These are phyloP conservation scores for Himalopsyche kuldschensis DNA, from an alignment of 2,888 invertebrate genomes.

Conservation along the genomic window DNA sequence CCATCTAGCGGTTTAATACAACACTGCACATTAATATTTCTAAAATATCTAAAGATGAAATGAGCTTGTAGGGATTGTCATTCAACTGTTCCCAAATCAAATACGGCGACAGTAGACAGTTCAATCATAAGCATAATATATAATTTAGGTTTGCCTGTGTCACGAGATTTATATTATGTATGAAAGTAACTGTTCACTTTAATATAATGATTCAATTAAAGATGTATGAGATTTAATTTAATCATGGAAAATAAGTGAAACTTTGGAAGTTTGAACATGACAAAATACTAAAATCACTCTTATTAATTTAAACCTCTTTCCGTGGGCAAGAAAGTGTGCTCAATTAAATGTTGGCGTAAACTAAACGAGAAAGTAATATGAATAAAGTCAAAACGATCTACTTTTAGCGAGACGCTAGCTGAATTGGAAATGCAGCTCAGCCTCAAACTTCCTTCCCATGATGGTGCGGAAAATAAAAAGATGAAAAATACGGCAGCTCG, in stretches of 20 bases:
- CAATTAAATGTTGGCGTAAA: not conserved
- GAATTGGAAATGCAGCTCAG: not conserved
- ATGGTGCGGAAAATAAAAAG: not conserved
- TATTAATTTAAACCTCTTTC: not conserved
- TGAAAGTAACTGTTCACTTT: no score
- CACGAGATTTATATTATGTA: no score
- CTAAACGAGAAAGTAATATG: not conserved
- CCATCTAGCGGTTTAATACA: no score
- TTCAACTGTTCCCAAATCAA: no score
- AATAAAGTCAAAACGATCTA: not conserved
- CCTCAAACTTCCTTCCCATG: not conserved
- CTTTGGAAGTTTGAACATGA: not conserved
- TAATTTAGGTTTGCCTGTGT: no score
- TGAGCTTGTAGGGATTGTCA: no score
- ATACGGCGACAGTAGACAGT: no score
- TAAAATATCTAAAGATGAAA: no score
- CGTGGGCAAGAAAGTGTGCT: not conserved
- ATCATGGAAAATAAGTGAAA: not conserved
- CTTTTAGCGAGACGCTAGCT: not conserved
- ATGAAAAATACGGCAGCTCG: not conserved
- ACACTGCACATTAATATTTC: no score
- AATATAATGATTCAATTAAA: no score
- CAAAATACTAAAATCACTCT: not conserved
- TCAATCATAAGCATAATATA: no score
- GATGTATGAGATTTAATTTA: no score